Percentiles rank a stretch among this genome's conserved stretches.
Evolutionary conservation across 2,888 invertebrate genomes (phyloP).

Genomic region (Ophion slaviceki): DNA sequence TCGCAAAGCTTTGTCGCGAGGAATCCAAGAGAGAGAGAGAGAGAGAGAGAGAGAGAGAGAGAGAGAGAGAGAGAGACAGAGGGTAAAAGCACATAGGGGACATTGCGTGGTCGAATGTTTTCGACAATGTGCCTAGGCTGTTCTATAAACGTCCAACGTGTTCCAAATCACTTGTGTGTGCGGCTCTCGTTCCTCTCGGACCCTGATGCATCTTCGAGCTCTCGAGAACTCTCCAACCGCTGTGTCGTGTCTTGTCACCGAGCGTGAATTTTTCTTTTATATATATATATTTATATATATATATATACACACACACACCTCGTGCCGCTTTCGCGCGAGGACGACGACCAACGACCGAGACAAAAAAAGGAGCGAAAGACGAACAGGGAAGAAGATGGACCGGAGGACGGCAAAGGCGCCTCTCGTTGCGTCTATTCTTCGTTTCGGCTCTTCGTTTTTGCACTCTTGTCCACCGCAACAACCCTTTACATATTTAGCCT

Average conservation of each 20-base stretch:
- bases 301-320: background rate
- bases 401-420: constrained; percentile 56
- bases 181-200: constrained; percentile 63
- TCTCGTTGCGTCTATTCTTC: constrained; percentile 69
- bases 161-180: constrained; percentile 79
- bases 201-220: constrained; percentile 48
- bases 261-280: background rate
- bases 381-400: constrained; percentile 5
- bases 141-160: constrained; percentile 81
- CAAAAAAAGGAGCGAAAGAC: background rate
- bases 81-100: constrained; percentile 25
- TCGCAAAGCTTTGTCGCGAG: constrained; percentile 15
- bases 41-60: no score
- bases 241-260: background rate
- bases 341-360: constrained; percentile 47
- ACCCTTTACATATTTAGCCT: constrained; percentile 37
- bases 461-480: background rate
- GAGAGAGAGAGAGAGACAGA: background rate
- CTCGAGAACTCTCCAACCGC: constrained; percentile 50
- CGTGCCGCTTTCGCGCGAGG: constrained; percentile 48
- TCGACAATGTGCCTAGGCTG: constrained; percentile 80
- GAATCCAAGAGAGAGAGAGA: background rate
- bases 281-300: no score
- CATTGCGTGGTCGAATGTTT: constrained; percentile 77
- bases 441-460: constrained; percentile 63